A percentile compares a stretch with the other conserved stretches of the same genome.
phyloP scores from a whole-genome alignment of 1,140 invertebrate genomes.

The Drosophila tristis region DNA sequence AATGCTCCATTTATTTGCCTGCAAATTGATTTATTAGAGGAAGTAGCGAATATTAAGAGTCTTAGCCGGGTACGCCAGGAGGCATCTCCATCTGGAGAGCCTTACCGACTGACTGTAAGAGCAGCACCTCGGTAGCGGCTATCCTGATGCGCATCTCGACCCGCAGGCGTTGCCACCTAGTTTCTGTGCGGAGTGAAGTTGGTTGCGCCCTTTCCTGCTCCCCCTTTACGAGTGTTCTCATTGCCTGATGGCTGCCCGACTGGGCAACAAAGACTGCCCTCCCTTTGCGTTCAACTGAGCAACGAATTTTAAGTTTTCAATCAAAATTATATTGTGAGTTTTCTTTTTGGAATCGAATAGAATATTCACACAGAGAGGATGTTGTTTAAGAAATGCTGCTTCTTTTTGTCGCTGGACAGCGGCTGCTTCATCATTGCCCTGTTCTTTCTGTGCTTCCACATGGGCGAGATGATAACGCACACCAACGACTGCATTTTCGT shows the following conservation, averaged over 20 bases:
- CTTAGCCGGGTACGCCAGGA: too few relatives aligned
- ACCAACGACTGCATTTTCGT: conserved; percentile 41
- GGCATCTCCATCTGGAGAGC: too few relatives aligned
- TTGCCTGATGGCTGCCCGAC: too few relatives aligned
- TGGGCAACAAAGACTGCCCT: background rate
- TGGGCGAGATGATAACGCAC: conserved; percentile 40
- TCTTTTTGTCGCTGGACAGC: conserved; percentile 25
- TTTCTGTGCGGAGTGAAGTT: too few relatives aligned
- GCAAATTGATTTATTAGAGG: conserved; percentile 25
- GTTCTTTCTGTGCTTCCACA: conserved; percentile 33
- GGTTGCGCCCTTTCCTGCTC: too few relatives aligned
- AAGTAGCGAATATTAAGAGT: background rate
- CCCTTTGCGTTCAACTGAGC: conserved; percentile 8
- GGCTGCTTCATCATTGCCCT: conserved; percentile 40
- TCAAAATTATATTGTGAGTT: conserved; percentile 31
- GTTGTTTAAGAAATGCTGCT: conserved; percentile 40
- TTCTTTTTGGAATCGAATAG: background rate
- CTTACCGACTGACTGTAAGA: too few relatives aligned
- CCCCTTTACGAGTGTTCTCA: background rate
- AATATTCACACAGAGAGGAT: conserved; percentile 5
- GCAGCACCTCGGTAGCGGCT: too few relatives aligned
- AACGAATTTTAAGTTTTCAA: conserved; percentile 3
- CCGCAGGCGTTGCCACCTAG: too few relatives aligned
- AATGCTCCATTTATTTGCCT: conserved; percentile 23
- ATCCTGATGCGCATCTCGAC: too few relatives aligned